Percentiles rank a stretch among this genome's conserved stretches.
Evolutionary conservation across 2,888 invertebrate species (phyloP).

Genomic region (Orthosia gracilis): DNA sequence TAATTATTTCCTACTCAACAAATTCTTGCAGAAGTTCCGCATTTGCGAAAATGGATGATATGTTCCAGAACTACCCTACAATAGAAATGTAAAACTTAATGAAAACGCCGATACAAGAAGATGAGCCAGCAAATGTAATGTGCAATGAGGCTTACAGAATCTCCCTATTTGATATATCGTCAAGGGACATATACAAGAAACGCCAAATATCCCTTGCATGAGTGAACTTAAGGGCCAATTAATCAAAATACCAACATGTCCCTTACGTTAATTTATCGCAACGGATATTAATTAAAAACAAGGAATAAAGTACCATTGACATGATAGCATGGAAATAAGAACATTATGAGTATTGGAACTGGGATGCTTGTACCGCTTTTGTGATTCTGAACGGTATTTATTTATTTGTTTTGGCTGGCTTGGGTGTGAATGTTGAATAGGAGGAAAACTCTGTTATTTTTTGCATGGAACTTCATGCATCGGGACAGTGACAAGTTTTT

Average conservation of each 20-base stretch:
- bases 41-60: too few species aligned
- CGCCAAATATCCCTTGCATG: too few species aligned
- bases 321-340: neutral
- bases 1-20: too few species aligned
- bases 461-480: neutral
- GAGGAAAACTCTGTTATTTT: too few species aligned
- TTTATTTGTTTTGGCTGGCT: neutral
- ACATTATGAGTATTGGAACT: conserved; percentile 18
- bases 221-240: too few species aligned
- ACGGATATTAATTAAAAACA: conserved; percentile 24
- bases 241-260: too few species aligned
- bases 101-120: neutral
- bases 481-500: too few species aligned
- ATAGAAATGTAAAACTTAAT: neutral
- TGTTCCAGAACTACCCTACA: neutral
- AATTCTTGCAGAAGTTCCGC: too few species aligned
- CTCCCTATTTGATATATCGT: neutral
- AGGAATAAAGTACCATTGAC: neutral
- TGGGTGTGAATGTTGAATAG: neutral
- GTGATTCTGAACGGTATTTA: neutral
- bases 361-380: conserved; percentile 5
- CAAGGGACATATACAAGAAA: too few species aligned
- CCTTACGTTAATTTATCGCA: neutral
- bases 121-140: neutral
- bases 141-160: conserved; percentile 2